Evolutionary conservation across 2,888 invertebrate species (phyloP).

Genomic region (Cephus nigrinus): DNA sequence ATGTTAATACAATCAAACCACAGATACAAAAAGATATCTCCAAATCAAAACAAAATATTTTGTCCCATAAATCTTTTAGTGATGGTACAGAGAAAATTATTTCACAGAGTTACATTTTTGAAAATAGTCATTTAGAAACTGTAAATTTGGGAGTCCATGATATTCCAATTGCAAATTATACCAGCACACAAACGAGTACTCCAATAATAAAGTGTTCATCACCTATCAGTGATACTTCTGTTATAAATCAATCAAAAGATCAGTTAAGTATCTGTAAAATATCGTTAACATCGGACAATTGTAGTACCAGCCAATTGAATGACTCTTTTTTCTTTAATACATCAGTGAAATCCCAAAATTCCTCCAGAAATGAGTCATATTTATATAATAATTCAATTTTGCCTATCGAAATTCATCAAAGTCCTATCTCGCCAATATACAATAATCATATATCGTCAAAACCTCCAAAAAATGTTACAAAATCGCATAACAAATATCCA

Average conservation of each 20-base stretch:
- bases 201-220: conserved; percentile 16
- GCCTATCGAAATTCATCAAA: conserved; percentile 20
- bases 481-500: conserved; percentile 18
- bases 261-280: conserved; percentile 21
- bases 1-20: conserved; percentile 1
- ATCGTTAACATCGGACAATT: conserved; percentile 20
- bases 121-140: conserved; percentile 9
- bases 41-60: background rate
- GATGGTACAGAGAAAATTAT: conserved; percentile 4
- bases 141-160: background rate
- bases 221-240: conserved; percentile 10
- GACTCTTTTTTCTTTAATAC: conserved; percentile 25
- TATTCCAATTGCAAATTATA: background rate
- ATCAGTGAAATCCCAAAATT: conserved; percentile 27
- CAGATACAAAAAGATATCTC: conserved; percentile 7
- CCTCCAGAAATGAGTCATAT: conserved; percentile 20
- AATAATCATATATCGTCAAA: conserved; percentile 20
- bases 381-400: conserved; percentile 18
- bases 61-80: background rate
- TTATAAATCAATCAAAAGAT: conserved; percentile 20
- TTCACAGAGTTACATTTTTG: background rate
- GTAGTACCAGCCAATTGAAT: conserved; percentile 13
- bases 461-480: conserved; percentile 21
- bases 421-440: conserved; percentile 39
- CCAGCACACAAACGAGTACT: conserved; percentile 22